phyloP scores from a whole-genome alignment of 2,888 invertebrate genomes.

The Nudaria mundana region DNA sequence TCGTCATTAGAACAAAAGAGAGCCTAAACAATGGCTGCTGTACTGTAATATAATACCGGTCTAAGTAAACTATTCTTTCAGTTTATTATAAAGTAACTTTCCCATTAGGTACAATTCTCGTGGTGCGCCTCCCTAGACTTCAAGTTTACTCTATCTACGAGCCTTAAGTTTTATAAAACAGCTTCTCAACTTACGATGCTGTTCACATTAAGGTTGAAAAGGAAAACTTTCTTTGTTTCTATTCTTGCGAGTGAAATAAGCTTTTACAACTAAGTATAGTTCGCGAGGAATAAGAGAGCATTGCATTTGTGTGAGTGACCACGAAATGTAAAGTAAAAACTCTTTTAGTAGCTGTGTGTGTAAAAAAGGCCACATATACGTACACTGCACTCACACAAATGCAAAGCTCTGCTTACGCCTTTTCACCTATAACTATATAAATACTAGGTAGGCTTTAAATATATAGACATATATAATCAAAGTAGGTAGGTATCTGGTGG shows the following conservation, averaged over 20 bases:
- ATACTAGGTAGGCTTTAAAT: too few species aligned
- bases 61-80: slow-evolving; percentile 24
- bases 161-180: slow-evolving; percentile 42
- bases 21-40: slow-evolving; percentile 5
- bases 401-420: too few species aligned
- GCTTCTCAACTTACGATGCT: slow-evolving; percentile 37
- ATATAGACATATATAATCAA: too few species aligned
- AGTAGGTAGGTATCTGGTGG: too few species aligned
- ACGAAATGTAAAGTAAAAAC: too few species aligned
- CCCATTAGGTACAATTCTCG: slow-evolving; percentile 34
- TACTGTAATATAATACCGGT: slow-evolving; percentile 3
- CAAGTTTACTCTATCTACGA: slow-evolving; percentile 37
- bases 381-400: too few species aligned
- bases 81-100: slow-evolving; percentile 43
- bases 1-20: slow-evolving; percentile 3
- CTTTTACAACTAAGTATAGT: too few species aligned
- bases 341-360: too few species aligned
- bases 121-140: slow-evolving; percentile 32
- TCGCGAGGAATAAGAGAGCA: too few species aligned
- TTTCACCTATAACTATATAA: too few species aligned
- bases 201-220: slow-evolving; percentile 7
- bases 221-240: neutral
- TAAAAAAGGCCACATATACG: too few species aligned
- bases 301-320: too few species aligned
- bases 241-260: neutral